A percentile compares a stretch with the other conserved stretches of the same genome.
These are phyloP conservation scores for Nomia melanderi DNA, from an alignment of 1,140 invertebrate genomes.

Conservation along the genomic window DNA sequence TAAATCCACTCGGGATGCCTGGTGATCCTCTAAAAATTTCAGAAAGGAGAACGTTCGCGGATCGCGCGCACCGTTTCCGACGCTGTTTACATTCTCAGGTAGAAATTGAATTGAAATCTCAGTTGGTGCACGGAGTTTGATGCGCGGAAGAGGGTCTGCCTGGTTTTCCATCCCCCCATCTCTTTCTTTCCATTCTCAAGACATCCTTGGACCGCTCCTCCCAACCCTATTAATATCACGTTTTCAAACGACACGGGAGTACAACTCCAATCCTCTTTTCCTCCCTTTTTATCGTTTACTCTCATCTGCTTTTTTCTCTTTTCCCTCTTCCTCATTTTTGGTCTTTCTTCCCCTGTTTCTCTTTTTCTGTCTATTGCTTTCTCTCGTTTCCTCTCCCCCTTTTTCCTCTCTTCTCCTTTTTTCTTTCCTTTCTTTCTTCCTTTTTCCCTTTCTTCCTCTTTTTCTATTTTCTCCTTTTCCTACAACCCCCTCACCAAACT, in stretches of 20 bases:
- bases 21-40: constrained; percentile 35
- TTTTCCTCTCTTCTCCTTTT: too few species aligned
- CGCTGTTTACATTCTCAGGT: constrained; percentile 22
- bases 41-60: constrained; percentile 19
- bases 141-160: background rate
- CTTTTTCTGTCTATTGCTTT: background rate
- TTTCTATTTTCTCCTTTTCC: too few species aligned
- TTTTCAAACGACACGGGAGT: constrained; percentile 34
- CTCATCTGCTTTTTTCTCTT: background rate
- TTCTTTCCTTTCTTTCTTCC: too few species aligned
- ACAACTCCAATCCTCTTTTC: too few species aligned
- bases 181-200: constrained; percentile 3
- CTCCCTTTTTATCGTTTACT: too few species aligned
- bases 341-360: background rate
- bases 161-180: background rate
- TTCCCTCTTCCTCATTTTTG: background rate
- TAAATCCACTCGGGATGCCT: background rate
- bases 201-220: background rate
- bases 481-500: too few species aligned
- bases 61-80: background rate
- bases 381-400: too few species aligned
- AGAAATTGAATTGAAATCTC: constrained; percentile 52
- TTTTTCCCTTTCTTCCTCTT: too few species aligned
- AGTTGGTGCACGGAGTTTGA: background rate
- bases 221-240: constrained; percentile 50